phyloP scores from a whole-genome alignment of 2,888 invertebrate genomes.

The Lissocephala sabroskyi region DNA sequence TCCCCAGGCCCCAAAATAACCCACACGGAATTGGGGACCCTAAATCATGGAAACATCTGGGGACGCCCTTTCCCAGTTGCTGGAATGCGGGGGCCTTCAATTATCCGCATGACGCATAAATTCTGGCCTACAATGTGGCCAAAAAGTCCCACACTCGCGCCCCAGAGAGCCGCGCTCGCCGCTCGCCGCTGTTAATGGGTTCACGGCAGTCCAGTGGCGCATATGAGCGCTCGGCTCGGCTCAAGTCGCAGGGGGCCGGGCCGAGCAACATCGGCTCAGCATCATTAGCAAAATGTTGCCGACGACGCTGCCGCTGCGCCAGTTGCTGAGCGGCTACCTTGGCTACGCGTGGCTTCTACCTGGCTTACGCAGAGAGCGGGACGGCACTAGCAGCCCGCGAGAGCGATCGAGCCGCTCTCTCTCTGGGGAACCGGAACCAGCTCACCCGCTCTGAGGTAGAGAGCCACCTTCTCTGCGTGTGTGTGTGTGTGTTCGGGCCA shows the following conservation, averaged over 20 bases:
- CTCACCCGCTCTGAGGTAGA: slow-evolving; percentile 19
- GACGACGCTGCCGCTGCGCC: slow-evolving; percentile 18
- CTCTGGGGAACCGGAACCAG: slow-evolving; percentile 51
- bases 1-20: neutral
- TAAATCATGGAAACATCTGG: neutral
- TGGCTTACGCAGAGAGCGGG: slow-evolving; percentile 68
- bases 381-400: slow-evolving; percentile 26
- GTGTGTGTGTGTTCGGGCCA: slow-evolving; percentile 32
- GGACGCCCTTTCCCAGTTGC: slow-evolving; percentile 35
- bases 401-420: slow-evolving; percentile 50
- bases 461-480: slow-evolving; percentile 20
- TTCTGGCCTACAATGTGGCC: slow-evolving; percentile 45
- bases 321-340: slow-evolving; percentile 51
- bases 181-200: slow-evolving; percentile 42
- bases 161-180: neutral
- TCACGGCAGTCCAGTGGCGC: slow-evolving; percentile 63
- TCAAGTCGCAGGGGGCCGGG: no score
- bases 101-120: slow-evolving; percentile 51
- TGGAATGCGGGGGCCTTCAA: slow-evolving; percentile 16
- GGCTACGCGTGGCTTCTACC: slow-evolving; percentile 67
- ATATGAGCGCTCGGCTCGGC: slow-evolving; percentile 32
- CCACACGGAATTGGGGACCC: neutral
- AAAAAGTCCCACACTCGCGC: no score
- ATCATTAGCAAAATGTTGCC: slow-evolving; percentile 54
- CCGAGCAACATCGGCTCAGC: slow-evolving; percentile 23